Evolutionary conservation across 2,888 invertebrate genomes (phyloP).

Genomic region (Acanthoscelides obtectus): DNA sequence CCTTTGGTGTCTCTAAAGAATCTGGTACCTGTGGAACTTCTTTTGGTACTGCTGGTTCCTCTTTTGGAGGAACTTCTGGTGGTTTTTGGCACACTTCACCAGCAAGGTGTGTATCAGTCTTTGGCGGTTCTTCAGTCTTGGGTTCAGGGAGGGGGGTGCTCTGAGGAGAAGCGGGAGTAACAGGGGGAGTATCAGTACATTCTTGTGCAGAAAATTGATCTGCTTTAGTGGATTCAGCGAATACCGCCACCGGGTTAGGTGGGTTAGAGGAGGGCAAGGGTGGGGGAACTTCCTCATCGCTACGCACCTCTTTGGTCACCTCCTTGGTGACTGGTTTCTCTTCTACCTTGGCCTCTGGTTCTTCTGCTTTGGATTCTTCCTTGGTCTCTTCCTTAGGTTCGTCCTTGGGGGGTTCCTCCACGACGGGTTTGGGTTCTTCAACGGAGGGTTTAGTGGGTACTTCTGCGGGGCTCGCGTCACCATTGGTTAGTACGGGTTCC

Average conservation of each 20-base stretch:
- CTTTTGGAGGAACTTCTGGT: background rate
- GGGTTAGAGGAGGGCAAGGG: conserved; percentile 71
- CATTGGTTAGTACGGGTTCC: conserved; percentile 18
- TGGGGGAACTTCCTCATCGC: conserved; percentile 64
- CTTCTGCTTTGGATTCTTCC: conserved; percentile 26
- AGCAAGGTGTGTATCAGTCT: background rate
- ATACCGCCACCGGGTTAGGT: conserved; percentile 70
- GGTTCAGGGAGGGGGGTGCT: background rate
- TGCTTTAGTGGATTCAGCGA: conserved; percentile 66
- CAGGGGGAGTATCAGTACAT: conserved; percentile 13
- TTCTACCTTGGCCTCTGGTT: conserved; percentile 22
- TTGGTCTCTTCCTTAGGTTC: conserved; percentile 12
- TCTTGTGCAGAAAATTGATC: conserved; percentile 42
- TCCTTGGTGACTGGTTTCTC: conserved; percentile 27
- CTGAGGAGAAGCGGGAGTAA: background rate
- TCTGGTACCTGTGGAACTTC: too few relatives aligned
- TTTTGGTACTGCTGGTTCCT: background rate
- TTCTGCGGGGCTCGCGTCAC: conserved; percentile 24
- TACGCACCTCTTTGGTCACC: conserved; percentile 54
- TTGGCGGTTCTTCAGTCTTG: background rate
- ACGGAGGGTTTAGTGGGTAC: conserved; percentile 12
- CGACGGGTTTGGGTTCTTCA: conserved; percentile 14
- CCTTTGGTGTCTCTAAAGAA: too few relatives aligned
- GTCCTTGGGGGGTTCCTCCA: conserved; percentile 8
- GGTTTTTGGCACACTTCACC: background rate